A percentile compares a stretch with the other conserved stretches of the same genome.
Conservation (phyloP, 1,140 invertebrate species). For the Capitella teleta region DNA sequence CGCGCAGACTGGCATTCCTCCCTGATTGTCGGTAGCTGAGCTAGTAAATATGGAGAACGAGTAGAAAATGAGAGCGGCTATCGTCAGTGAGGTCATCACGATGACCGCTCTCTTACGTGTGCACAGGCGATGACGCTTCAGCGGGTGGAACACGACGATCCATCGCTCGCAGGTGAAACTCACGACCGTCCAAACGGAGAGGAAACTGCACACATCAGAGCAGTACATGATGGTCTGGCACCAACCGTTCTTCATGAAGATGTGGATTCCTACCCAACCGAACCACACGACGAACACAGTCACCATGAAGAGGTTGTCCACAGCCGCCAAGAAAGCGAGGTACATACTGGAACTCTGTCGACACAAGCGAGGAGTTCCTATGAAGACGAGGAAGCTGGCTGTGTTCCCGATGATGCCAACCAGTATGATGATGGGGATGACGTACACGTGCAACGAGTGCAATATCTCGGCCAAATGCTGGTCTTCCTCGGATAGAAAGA, state of each 20-base stretch:
- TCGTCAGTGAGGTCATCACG: slow-evolving; percentile 43
- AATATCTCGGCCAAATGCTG: too few species aligned
- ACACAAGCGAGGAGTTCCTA: slow-evolving; percentile 39
- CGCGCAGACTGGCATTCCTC: slow-evolving; percentile 4
- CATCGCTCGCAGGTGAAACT: slow-evolving; percentile 72
- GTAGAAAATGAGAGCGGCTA: slow-evolving; percentile 48
- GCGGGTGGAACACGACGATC: slow-evolving; percentile 61
- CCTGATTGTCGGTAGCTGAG: slow-evolving; percentile 17
- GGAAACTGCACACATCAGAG: slow-evolving; percentile 55
- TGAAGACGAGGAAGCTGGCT: slow-evolving; percentile 12
- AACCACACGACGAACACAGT: slow-evolving; percentile 56
- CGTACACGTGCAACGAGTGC: too few species aligned
- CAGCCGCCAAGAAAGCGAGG: slow-evolving; percentile 59
- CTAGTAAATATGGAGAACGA: slow-evolving; percentile 50
- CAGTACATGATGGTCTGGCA: slow-evolving; percentile 62
- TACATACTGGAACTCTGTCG: slow-evolving; percentile 58
- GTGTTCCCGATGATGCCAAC: slow-evolving; percentile 13
- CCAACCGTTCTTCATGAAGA: slow-evolving; percentile 52
- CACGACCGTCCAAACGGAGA: slow-evolving; percentile 69
- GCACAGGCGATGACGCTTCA: slow-evolving; percentile 60
- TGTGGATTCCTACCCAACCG: slow-evolving; percentile 44
- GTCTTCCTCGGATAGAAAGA: too few species aligned
- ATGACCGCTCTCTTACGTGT: slow-evolving; percentile 58
- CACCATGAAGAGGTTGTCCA: slow-evolving; percentile 59
- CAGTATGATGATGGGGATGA: slow-evolving; percentile 11